phyloP scores from a whole-genome alignment of 2,888 invertebrate genomes.

The Chloromyia formosa region DNA sequence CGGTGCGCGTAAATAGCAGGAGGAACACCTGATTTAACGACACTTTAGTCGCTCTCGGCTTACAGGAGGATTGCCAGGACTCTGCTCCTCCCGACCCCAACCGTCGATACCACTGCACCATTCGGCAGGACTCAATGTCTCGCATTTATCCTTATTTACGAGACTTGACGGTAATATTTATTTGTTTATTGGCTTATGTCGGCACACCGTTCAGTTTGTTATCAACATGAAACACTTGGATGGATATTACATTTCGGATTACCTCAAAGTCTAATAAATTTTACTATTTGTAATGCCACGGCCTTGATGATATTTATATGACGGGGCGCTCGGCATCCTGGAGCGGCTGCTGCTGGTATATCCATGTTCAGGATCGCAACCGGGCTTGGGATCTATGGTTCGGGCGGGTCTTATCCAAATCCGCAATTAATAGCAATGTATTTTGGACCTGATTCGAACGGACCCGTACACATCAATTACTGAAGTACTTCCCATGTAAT shows the following conservation, averaged over 20 bases:
- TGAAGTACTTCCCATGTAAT: constrained; percentile 36
- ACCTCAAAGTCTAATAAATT: constrained; percentile 42
- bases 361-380: not conserved
- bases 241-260: constrained; percentile 42
- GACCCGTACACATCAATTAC: constrained; percentile 34
- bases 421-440: constrained; percentile 42
- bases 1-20: not conserved
- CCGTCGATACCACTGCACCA: not conserved
- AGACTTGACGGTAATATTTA: constrained; percentile 40
- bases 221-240: constrained; percentile 42
- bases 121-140: constrained; percentile 40
- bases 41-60: constrained; percentile 34
- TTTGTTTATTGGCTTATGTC: constrained; percentile 45
- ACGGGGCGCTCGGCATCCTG: constrained; percentile 14
- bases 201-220: constrained; percentile 42
- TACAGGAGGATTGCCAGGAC: constrained; percentile 14
- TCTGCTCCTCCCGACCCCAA: too few species aligned
- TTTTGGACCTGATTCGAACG: constrained; percentile 17
- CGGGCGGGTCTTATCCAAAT: constrained; percentile 34
- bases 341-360: too few species aligned
- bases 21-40: constrained; percentile 38
- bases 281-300: constrained; percentile 34
- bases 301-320: constrained; percentile 42
- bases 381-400: not conserved
- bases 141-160: constrained; percentile 46